A percentile compares a stretch with the other conserved stretches of the same genome.
These are phyloP conservation scores for Zosterops borbonicus DNA, from an alignment of 2,113 vertebrate genomes.

Conservation along the genomic window DNA sequence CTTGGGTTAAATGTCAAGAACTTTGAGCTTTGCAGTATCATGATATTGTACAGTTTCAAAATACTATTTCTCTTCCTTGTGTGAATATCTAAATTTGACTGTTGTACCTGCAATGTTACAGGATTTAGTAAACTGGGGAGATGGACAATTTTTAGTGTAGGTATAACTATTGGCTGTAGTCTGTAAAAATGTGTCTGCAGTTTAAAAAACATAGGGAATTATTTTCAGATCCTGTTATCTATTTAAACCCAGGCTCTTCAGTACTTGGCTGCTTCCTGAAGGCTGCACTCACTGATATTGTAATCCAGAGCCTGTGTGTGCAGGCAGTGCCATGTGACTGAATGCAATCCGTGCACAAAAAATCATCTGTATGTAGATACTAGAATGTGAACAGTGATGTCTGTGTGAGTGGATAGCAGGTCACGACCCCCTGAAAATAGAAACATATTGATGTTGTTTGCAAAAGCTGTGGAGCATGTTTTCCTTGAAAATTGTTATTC, in stretches of 20 bases:
- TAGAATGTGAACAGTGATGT: too few species aligned
- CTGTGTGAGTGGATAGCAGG: too few species aligned
- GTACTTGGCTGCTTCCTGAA: neutral
- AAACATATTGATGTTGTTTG: too few species aligned
- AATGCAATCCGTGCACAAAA: slow-evolving; percentile 17
- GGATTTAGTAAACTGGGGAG: neutral
- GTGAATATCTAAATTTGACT: neutral
- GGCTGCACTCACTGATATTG: neutral
- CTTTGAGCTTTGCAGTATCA: neutral
- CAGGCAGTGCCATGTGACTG: neutral
- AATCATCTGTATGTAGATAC: slow-evolving; percentile 35
- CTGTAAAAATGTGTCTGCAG: neutral
- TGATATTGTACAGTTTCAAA: neutral
- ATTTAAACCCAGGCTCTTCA: neutral
- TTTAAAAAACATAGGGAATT: neutral
- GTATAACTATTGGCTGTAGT: neutral
- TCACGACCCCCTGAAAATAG: too few species aligned
- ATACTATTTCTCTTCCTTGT: neutral
- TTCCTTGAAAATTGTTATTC: too few species aligned
- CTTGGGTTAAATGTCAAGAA: neutral
- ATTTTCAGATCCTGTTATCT: neutral
- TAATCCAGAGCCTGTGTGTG: neutral
- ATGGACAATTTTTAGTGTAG: neutral
- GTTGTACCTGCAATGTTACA: neutral
- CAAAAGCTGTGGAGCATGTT: too few species aligned